Evolutionary conservation across 2,888 invertebrate genomes (phyloP).

Genomic region (Achlya flavicornis): DNA sequence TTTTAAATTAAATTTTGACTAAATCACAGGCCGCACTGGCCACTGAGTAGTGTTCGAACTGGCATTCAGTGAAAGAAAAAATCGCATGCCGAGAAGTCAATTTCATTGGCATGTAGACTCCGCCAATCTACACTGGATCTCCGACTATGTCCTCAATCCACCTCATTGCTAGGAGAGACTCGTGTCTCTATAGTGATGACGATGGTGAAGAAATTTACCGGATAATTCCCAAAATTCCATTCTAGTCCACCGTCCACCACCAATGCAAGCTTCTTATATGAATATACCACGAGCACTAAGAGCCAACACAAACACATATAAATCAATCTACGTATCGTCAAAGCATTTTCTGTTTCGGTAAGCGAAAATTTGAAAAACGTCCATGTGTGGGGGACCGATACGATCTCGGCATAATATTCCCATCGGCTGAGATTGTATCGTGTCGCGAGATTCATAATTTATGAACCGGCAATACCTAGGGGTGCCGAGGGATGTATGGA

Average conservation of each 20-base stretch:
- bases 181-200: no score
- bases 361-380: conserved; percentile 56
- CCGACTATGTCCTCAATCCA: no score
- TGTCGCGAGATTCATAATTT: conserved; percentile 74
- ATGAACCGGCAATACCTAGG: conserved; percentile 66
- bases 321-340: conserved; percentile 12
- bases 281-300: conserved; percentile 13
- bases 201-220: no score
- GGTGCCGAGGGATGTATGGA: conserved; percentile 44
- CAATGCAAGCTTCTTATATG: background rate
- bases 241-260: background rate
- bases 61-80: no score
- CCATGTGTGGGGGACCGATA: conserved; percentile 40
- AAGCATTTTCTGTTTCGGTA: conserved; percentile 22
- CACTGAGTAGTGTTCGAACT: no score
- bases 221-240: no score
- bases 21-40: no score
- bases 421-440: conserved; percentile 75
- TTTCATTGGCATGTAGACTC: no score
- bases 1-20: no score
- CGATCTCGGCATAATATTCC: conserved; percentile 69
- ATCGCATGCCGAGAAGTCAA: no score
- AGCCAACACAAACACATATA: conserved; percentile 15
- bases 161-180: no score
- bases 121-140: no score